These are phyloP conservation scores for Pasiphila rectangulata DNA, from an alignment of 2,888 invertebrate species.

Conservation along the genomic window DNA sequence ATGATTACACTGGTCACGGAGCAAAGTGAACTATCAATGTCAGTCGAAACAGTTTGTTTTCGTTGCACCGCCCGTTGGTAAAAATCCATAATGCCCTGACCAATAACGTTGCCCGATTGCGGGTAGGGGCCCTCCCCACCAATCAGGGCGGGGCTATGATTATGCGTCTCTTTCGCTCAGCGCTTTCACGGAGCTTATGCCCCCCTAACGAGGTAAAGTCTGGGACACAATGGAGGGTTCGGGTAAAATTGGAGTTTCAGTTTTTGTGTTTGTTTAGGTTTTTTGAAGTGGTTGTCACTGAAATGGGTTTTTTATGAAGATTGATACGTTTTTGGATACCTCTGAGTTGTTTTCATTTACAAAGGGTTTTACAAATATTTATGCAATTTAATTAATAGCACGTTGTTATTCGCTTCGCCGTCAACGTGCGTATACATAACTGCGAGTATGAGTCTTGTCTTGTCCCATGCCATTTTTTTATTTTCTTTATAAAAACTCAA, in stretches of 20 bases:
- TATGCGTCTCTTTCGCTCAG: constrained; percentile 64
- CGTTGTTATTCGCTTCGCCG: too few relatives aligned
- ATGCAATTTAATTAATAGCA: too few relatives aligned
- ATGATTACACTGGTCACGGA: constrained; percentile 34
- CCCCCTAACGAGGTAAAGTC: constrained; percentile 45
- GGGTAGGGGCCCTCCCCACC: constrained; percentile 54
- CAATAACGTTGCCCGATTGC: constrained; percentile 61
- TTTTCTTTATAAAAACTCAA: too few relatives aligned
- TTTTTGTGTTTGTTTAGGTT: constrained; percentile 14
- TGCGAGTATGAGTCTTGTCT: too few relatives aligned
- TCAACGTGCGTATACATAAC: too few relatives aligned
- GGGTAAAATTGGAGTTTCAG: constrained; percentile 18
- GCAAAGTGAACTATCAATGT: constrained; percentile 64
- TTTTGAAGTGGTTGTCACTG: constrained; percentile 1
- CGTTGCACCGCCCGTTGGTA: constrained; percentile 54
- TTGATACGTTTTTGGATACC: neutral
- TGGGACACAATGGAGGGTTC: constrained; percentile 38
- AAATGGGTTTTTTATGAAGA: neutral
- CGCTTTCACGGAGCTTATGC: constrained; percentile 56
- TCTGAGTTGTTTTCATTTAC: neutral
- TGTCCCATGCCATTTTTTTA: too few relatives aligned
- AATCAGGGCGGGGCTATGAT: constrained; percentile 65
- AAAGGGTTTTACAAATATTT: too few relatives aligned
- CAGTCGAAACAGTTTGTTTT: constrained; percentile 52
- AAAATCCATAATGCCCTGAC: constrained; percentile 73